Evolutionary conservation across 1,140 invertebrate species (phyloP), one percentile per base, ranked within the genome.

Genomic region (Telenomus remus): DNA sequence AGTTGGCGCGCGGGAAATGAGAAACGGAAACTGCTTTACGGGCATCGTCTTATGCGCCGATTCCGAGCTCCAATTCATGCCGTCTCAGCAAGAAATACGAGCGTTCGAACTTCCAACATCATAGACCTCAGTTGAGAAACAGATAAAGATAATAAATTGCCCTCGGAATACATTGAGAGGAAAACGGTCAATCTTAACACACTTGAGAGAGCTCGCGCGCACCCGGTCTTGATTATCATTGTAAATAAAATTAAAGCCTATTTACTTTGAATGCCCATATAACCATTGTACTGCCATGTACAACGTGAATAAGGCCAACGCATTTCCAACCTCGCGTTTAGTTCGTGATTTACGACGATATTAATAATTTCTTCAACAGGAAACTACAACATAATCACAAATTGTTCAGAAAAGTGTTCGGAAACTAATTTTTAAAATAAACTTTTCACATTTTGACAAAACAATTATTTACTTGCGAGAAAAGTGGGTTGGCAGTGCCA

Each of bases 21-120:
- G 81, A 85, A 78, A 53, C 82, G 84, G 85, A 87, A 85, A 85
- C 75, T 81, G 72, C 82, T 72, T 64, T 75, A 77, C 50, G 59
- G 68, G 63, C 56, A 60, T 15, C 60, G 68, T 76, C 76, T 78
- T 78, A 74, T 61, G 60, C 48, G 34, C 46, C 54, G 73, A 65
- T 61, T 71, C n/a, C 61, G 46, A 53, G 64, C 71, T 47, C 46
- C 46, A 68, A 70, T 76, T 71, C 66, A 66, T 64, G 73, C 68
- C 65, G 42, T 33, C 54, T 55, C 63, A 50, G 77, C 70, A 79
- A 80, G 79, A 79, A 80, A 71, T 63, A 78, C 53, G 66, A 56
- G 46, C 71, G 47, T 72, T 63, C 51, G 51, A 68, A 74, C 59
- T 66, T 44, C 55, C 48, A 56, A 59, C 60, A 53, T 66, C 57